Evolutionary conservation across 2,113 vertebrate species (phyloP).

Genomic region (Chamaetylas fuelleborni): DNA sequence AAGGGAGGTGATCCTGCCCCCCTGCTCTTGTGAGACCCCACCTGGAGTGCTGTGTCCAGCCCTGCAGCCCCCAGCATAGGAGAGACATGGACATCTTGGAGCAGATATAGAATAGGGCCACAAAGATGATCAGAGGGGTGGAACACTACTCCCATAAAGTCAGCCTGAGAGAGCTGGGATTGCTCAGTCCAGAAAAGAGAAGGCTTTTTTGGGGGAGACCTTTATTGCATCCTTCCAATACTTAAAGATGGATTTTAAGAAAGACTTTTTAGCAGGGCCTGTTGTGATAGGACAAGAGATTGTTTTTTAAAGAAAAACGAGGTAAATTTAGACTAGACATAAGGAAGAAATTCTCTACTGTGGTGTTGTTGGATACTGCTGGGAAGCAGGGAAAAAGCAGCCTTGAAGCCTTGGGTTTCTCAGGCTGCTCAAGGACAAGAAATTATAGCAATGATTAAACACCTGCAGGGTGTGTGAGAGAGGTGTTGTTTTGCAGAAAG

Average conservation of each 20-base stretch:
- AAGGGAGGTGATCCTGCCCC: neutral
- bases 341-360: neutral
- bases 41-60: too few species aligned
- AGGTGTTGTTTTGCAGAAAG: too few species aligned
- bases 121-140: neutral
- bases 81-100: neutral
- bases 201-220: neutral
- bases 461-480: too few species aligned
- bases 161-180: neutral
- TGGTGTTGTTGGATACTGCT: too few species aligned
- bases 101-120: neutral
- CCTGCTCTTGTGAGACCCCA: neutral
- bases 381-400: too few species aligned
- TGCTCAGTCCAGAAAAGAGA: neutral
- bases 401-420: too few species aligned
- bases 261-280: neutral
- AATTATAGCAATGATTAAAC: too few species aligned
- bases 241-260: too few species aligned
- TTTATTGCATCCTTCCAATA: neutral
- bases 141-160: neutral
- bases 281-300: neutral
- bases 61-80: accelerated
- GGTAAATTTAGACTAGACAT: neutral
- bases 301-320: too few species aligned
- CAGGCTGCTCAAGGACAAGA: too few species aligned